Conservation (phyloP, 2,888 invertebrate genomes). For the Epicampocera succincta region DNA sequence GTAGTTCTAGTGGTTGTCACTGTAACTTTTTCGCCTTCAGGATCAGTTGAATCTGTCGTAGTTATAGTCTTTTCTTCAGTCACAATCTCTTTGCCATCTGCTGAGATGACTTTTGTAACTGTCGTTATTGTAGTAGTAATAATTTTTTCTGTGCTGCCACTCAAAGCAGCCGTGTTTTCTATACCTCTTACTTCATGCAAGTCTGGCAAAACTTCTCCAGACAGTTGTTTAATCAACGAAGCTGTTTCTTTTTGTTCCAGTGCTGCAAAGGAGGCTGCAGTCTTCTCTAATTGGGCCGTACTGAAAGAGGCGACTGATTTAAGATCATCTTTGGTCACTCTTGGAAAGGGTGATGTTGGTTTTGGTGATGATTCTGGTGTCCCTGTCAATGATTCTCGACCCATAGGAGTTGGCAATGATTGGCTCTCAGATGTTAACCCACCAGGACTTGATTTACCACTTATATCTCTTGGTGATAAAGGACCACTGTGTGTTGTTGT, state of each 20-base stretch:
- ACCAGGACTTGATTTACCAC: constrained; percentile 81
- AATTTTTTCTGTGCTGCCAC: constrained; percentile 80
- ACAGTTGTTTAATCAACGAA: constrained; percentile 55
- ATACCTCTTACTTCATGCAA: constrained; percentile 77
- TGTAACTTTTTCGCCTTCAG: constrained; percentile 82
- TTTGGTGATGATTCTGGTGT: constrained; percentile 81
- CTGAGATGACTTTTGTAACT: constrained; percentile 80
- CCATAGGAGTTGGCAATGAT: constrained; percentile 84
- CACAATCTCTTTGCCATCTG: constrained; percentile 80
- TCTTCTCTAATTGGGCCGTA: constrained; percentile 73
- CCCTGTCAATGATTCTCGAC: constrained; percentile 84
- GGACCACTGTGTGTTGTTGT: constrained; percentile 78
- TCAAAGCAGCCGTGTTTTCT: constrained; percentile 77
- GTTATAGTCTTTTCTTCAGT: constrained; percentile 81
- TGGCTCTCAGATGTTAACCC: constrained; percentile 83
- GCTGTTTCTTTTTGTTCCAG: constrained; percentile 75
- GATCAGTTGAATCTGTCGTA: constrained; percentile 81
- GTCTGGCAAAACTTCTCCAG: constrained; percentile 79
- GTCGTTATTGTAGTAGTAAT: constrained; percentile 81
- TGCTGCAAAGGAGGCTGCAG: constrained; percentile 73
- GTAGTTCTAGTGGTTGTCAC: constrained; percentile 83
- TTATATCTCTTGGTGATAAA: constrained; percentile 81
- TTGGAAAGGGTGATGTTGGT: constrained; percentile 81
- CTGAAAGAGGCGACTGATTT: constrained; percentile 74
- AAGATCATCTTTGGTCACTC: constrained; percentile 79